These are phyloP conservation scores for Drosophila phalerata DNA, from an alignment of 2,888 invertebrate species.

Conservation along the genomic window DNA sequence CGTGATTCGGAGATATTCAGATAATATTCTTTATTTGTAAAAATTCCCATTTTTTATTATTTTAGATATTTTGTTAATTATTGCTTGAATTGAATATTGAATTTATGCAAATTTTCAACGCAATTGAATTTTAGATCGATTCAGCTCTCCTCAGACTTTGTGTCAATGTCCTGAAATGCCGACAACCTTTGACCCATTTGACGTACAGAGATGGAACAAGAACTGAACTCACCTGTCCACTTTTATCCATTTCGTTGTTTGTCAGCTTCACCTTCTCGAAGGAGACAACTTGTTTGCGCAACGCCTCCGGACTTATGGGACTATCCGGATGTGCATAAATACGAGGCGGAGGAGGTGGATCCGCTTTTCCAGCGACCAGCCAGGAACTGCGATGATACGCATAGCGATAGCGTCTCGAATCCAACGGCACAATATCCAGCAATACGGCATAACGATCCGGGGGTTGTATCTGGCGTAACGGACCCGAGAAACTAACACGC, in stretches of 20 bases:
- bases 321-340: conserved; percentile 99
- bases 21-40: no score
- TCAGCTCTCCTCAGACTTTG: neutral
- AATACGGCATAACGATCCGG: conserved; percentile 96
- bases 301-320: conserved; percentile 97
- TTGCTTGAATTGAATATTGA: no score
- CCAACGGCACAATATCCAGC: conserved; percentile 98
- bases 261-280: conserved; percentile 99
- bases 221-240: conserved; percentile 91
- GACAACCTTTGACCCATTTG: conserved; percentile 30
- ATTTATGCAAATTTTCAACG: neutral
- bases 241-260: conserved; percentile 98
- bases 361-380: conserved; percentile 99
- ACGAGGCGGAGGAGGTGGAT: conserved; percentile 96
- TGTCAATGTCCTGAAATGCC: neutral
- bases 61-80: no score
- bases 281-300: conserved; percentile 97
- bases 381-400: conserved; percentile 99
- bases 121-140: neutral
- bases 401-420: conserved; percentile 98
- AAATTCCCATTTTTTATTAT: no score
- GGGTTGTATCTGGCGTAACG: conserved; percentile 87
- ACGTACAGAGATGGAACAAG: neutral
- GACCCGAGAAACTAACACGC: conserved; percentile 95
- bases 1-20: no score